Evolutionary conservation across 2,888 invertebrate genomes (phyloP).

Genomic region (Mesorhabditis spiculigera): DNA sequence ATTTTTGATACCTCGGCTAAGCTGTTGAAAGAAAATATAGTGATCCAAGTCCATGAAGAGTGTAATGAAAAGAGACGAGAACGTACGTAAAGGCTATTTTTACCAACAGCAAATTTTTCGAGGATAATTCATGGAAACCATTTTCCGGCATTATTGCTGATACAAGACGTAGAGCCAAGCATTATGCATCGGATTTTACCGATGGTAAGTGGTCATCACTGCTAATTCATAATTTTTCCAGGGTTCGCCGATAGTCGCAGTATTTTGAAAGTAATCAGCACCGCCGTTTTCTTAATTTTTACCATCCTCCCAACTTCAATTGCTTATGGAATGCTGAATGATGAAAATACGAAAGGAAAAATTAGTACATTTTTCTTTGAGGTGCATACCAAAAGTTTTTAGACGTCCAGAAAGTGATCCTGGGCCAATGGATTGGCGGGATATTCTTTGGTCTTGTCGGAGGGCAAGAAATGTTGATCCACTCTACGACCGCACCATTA

Average conservation of each 20-base stretch:
- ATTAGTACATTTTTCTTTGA: constrained; percentile 61
- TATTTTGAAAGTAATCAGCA: constrained; percentile 65
- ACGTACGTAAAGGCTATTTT: too few relatives aligned
- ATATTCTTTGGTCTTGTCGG: constrained; percentile 46
- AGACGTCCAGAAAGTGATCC: constrained; percentile 50
- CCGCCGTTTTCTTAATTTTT: constrained; percentile 67
- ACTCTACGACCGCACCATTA: constrained; percentile 48
- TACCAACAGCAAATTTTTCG: too few relatives aligned
- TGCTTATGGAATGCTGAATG: constrained; percentile 67
- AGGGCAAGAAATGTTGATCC: constrained; percentile 47
- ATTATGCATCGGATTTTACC: constrained; percentile 65
- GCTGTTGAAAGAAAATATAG: too few relatives aligned
- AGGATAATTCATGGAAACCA: too few relatives aligned
- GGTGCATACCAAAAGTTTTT: constrained; percentile 9
- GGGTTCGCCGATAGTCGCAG: constrained; percentile 64
- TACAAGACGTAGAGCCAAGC: constrained; percentile 60
- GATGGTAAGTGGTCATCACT: constrained; percentile 61
- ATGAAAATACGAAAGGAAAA: constrained; percentile 65
- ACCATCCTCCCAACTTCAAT: constrained; percentile 67
- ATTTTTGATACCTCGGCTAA: too few relatives aligned
- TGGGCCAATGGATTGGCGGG: constrained; percentile 52
- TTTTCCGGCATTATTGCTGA: too few relatives aligned
- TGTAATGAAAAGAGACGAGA: too few relatives aligned
- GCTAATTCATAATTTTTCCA: constrained; percentile 25
- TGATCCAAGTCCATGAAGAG: too few relatives aligned